Base-by-base conservation (phyloP, 92 coral and sea anemone species). In the Paragorgia papillata region DNA sequence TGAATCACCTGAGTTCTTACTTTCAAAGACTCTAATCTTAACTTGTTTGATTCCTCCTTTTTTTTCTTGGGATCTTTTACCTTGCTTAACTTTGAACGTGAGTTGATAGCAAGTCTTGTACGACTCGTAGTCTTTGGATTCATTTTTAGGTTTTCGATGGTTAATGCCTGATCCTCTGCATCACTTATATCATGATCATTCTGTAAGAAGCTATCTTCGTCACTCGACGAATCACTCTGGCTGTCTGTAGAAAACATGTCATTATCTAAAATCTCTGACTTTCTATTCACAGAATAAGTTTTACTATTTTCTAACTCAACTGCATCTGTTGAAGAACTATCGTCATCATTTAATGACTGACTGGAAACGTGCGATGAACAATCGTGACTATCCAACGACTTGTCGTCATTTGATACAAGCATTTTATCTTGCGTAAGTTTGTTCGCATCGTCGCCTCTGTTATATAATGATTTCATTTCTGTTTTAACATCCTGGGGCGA, bases 21-120 rank as follows among this genome's bases (percentile, higher is more conserved):
- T 57, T 85, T 55, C 46, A 91, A 67, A 18, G 97, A 90, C 70
- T 82, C 85, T 7, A 94, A 94, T 80, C 98, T 84, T 65, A 71
- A 79, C 31, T 84, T 87, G 61, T 94, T 91, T 20, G 98, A 94
- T 2, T 66, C 55, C 9, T 73, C 73, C 60, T 80, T 84, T 77
- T 91, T 89, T 77, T 91, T 89, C 7, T 34, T 34, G 13, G 54
- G n/a, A 39, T 30, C 74, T 5, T 50, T 56, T n/a, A 14, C 20
- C 15, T 50, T 14, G 12, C 21, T 27, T 44, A 48, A 15, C n/a
- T 9, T 2, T 46, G 53, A 15, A 46, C 14, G 15, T 6, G 53
- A 46, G n/a, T 46, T 46, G 53, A 2, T 46, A 2, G 53, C n/a
- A 37, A 12, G 43, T 37, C 53, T 2, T 46, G 53, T 2, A 46